Evolutionary conservation across 2,888 invertebrate species (phyloP), one percentile per base, ranked within the genome.

Genomic region (Ramazzottius varieornatus): DNA sequence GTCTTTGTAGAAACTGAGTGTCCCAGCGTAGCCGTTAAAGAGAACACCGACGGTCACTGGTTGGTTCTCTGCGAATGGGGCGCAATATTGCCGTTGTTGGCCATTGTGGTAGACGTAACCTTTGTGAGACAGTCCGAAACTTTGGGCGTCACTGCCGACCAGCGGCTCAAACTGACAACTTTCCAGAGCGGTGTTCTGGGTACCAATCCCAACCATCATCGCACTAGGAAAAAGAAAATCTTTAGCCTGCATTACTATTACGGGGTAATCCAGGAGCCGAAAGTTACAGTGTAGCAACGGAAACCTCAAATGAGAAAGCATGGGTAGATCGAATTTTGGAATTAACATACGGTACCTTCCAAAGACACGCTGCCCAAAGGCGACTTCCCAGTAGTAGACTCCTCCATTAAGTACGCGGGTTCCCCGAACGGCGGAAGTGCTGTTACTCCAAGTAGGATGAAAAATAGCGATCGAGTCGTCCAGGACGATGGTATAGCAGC

Each of bases 391-490:
- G 66, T 69, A 70, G 46, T 65, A 69, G 32, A 77, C 74, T 63
- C 75, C 82, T 70, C 82, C 80, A 73, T 84, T 84, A n/a, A 85
- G 76, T 4, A 82, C 75, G 32, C 81, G 76, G 29, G 81, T 83
- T 2, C 84, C 84, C 64, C 83, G 79, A 0, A 84, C 83, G 0
- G 82, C 85, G 0, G 84, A 84, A 0, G 84, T 84, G 8, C 84
- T 84, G 71, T 83, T 83, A 72, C 84, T 84, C 84, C 84, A 84
- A 72, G 83, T 83, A 4, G 84, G 84, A 74, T 85, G 85, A 72
- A 85, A 85, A 71, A 82, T 81, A 1, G 83, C 84, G n/a, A 80
- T 82, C 54, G 80, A 76, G 67, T 76, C 76, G 65, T 82, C 82
- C 67, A 80, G 79, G 20, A 84, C 75, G 24, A 81, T 78, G n/a